These are phyloP conservation scores for Laupala kohalensis DNA, from an alignment of 1,140 invertebrate genomes.

Conservation along the genomic window DNA sequence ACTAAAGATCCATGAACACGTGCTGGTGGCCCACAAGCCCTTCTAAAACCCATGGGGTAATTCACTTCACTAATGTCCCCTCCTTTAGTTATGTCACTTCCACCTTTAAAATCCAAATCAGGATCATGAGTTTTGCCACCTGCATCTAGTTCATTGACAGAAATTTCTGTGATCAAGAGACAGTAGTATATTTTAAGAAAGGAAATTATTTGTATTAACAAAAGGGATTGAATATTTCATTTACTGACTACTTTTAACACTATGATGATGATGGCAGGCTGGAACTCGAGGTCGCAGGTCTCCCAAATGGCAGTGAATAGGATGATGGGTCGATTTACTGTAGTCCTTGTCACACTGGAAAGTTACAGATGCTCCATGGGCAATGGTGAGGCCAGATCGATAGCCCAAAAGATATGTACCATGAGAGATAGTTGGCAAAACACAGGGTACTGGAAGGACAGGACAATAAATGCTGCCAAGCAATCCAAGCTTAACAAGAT, in stretches of 20 bases:
- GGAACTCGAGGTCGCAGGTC: slow-evolving; percentile 43
- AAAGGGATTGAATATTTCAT: neutral
- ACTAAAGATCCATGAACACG: slow-evolving; percentile 52
- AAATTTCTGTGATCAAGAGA: neutral
- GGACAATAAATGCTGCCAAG: neutral
- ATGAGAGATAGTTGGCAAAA: slow-evolving; percentile 52
- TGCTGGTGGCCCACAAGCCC: slow-evolving; percentile 48
- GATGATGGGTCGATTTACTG: slow-evolving; percentile 30
- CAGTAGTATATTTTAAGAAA: neutral
- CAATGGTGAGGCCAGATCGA: slow-evolving; percentile 59
- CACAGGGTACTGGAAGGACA: slow-evolving; percentile 46
- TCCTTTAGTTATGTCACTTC: slow-evolving; percentile 48
- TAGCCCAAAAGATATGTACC: slow-evolving; percentile 64
- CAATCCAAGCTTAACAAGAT: neutral
- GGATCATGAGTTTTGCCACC: slow-evolving; percentile 6
- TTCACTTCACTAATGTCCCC: slow-evolving; percentile 45
- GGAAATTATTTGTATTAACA: neutral
- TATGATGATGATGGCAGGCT: slow-evolving; percentile 29
- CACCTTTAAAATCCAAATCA: slow-evolving; percentile 28
- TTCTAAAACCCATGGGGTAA: slow-evolving; percentile 30
- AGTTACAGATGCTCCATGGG: slow-evolving; percentile 54
- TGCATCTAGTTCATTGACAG: neutral
- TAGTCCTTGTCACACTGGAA: slow-evolving; percentile 52
- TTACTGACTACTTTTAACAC: neutral
- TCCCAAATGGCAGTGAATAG: slow-evolving; percentile 53